phyloP scores from a whole-genome alignment of 2,113 vertebrate species.

The Halichoerus grypus region DNA sequence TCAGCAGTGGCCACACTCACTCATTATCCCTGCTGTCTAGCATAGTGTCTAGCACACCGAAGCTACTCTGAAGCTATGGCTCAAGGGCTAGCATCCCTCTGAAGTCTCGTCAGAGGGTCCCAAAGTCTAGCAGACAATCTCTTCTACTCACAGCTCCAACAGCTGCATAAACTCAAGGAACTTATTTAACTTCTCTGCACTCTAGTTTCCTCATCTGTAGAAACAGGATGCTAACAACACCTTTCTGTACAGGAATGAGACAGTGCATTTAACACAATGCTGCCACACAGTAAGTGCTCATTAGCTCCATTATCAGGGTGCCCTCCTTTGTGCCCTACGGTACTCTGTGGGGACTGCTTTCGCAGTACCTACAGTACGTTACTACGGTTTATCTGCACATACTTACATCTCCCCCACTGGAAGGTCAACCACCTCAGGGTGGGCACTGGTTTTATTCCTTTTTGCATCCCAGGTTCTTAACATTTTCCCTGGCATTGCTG shows the following conservation, averaged over 20 bases:
- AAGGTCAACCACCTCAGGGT: neutral
- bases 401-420: neutral
- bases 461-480: slow-evolving; percentile 25
- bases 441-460: neutral
- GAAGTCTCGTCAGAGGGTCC: neutral
- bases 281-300: neutral
- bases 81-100: neutral
- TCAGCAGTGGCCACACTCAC: neutral
- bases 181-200: slow-evolving; percentile 23
- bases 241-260: neutral
- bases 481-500: neutral
- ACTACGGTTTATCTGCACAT: neutral
- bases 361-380: neutral
- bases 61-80: neutral
- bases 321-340: neutral
- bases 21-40: neutral
- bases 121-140: neutral
- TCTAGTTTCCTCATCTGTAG: slow-evolving; percentile 48
- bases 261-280: neutral
- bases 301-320: neutral
- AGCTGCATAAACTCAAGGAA: neutral
- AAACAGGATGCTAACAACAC: neutral
- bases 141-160: neutral
- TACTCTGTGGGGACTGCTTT: neutral
- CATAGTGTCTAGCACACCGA: neutral